Evolutionary conservation across 2,888 invertebrate species (phyloP), one percentile per base, ranked within the genome.

Genomic region (Scaeva pyrastri): DNA sequence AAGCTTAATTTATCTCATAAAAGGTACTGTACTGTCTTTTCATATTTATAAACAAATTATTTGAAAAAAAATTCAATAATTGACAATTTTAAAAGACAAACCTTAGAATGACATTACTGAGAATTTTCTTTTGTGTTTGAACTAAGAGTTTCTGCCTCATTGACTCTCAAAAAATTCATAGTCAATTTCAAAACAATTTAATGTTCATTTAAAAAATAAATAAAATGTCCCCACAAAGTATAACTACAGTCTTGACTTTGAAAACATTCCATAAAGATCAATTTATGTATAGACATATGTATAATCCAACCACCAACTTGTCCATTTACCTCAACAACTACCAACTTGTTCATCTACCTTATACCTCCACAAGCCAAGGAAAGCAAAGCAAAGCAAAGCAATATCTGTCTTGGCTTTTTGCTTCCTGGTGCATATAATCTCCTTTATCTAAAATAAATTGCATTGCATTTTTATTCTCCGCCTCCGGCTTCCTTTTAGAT

Each of bases 381-480:
- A 31, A 31, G 31, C 31, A 31, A 31, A 31, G 31, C 31, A 80
- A 70, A 50, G 68, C 50, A 75, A 55, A 74, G 23, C 41, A 14
- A 23, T 36, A 60, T 62, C 68, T 21, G 26, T 11, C 2, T 2
- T 26, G 8, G 31, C 31, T 31, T 1, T 31, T 45, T 39, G 14
- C 23, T n/a, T 26, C 10, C 19, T 62, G 62, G 8, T 52, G 48
- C 45, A 55, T 71, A 81, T 71, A 81, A 71, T 71, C 76, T 43
- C n/a, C 26, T 68, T 45, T 55, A 70, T 62, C 52, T 62, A n/a
- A 45, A 70, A 50, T 16, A 70, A 76, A 75, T 41, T 71, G 64
- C 50, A 5, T 58, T 71, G 31, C 71, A 52, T 70, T 71, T 55
- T 23, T 52, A 21, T 39, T 19, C 8, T 21, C 8, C 14, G 36